Percentiles rank a stretch among this genome's conserved stretches.
Evolutionary conservation across 2,888 invertebrate genomes (phyloP).

Genomic region (Unio delphinus): DNA sequence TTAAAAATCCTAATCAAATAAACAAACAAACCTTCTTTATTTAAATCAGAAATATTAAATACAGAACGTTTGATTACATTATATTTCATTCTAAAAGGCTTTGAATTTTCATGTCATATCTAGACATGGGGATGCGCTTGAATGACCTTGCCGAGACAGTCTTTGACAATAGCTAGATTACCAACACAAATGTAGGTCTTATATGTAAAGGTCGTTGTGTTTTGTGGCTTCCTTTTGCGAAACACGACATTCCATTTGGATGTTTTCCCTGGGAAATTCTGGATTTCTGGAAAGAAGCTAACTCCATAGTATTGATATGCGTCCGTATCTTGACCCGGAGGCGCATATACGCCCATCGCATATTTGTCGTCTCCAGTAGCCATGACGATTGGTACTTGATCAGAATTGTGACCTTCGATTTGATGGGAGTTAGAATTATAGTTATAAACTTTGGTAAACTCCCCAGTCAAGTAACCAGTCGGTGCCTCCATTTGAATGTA

Average conservation of each 20-base stretch:
- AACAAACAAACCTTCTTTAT: no score
- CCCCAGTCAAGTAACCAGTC: constrained; percentile 32
- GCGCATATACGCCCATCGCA: constrained; percentile 37
- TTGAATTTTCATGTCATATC: background rate
- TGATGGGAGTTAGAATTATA: constrained; percentile 17
- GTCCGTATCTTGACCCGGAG: constrained; percentile 31
- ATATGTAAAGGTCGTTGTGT: constrained; percentile 19
- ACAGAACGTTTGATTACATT: no score
- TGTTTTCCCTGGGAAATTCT: constrained; percentile 12
- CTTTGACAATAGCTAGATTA: constrained; percentile 20
- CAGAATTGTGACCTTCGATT: constrained; percentile 12
- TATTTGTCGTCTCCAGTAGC: constrained; percentile 26
- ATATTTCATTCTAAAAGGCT: background rate
- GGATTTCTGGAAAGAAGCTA: constrained; percentile 3
- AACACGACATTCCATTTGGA: constrained; percentile 35
- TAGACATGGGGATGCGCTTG: constrained; percentile 8
- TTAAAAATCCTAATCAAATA: no score
- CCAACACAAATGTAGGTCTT: constrained; percentile 38
- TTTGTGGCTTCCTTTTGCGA: constrained; percentile 20
- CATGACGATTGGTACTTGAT: constrained; percentile 20
- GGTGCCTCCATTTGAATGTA: constrained; percentile 39
- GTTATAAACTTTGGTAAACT: constrained; percentile 21
- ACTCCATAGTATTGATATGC: constrained; percentile 11
- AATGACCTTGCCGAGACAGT: constrained; percentile 25
- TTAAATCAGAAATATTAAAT: no score